Base-by-base conservation (phyloP, 2,797 vertebrate genomes). In the Austrolebias charrua region DNA sequence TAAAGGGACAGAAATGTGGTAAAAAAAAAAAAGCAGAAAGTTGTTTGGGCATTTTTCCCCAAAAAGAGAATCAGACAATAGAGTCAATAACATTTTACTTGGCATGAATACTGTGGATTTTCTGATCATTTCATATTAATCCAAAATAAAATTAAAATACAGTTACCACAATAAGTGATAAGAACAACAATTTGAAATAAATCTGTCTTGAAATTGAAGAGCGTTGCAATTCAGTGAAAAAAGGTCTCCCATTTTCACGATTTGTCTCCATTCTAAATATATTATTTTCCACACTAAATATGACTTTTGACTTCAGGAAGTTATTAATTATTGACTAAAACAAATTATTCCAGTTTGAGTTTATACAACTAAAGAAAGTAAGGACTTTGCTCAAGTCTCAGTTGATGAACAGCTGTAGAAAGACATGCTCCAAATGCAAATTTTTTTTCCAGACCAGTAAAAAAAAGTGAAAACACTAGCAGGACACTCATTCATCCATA, bases 401-500 rank as follows among this genome's bases (percentile, higher is more conserved):
- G 55, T n/a, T 54, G 45, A 57, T 69, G 43, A 77, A 71, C 31
- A 63, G 58, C 75, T 55, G 60, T 68, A 62, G 55, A 59, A 58
- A 51, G 70, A 79, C 12, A 2, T 63, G 71, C 46, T 73, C 81
- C 76, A 63, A 69, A 71, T 57, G 58, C 77, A 75, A 42, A 82
- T 57, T 64, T 77, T 85, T 84, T 77, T 84, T 77, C 77, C 67
- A 76, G 31, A 50, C 56, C 12, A 12, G 38, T 57, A 20, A 11
- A 9, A 48, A 53, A 44, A 53, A 76, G 45, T 76, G 78, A 67
- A 89, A 85, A 88, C 57, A 87, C 75, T 1, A 38, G 3, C 72
- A 48, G 71, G 77, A 66, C 52, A 82, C 68, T 88, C 60, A 82
- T 81, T 85, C 51, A 83, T 71, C 45, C 51, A 52, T 47, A 75